These are phyloP conservation scores for Vulpes lagopus DNA, from an alignment of 2,113 vertebrate genomes.

Conservation along the genomic window DNA sequence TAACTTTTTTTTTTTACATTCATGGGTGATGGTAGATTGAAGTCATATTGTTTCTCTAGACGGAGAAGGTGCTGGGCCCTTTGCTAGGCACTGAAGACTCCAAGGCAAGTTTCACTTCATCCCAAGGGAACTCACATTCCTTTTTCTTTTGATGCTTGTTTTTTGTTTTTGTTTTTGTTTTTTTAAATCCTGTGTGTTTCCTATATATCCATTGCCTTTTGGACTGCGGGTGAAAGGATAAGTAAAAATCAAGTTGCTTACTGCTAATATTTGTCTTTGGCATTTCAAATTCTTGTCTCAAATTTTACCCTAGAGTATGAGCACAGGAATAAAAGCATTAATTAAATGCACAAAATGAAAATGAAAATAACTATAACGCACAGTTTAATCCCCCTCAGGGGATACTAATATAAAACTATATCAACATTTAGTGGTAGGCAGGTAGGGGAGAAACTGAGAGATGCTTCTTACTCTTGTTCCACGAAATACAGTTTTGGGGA, in stretches of 20 bases:
- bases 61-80: background rate
- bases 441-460: background rate
- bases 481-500: background rate
- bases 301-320: constrained; percentile 40
- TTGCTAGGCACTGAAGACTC: background rate
- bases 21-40: background rate
- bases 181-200: background rate
- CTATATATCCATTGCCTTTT: background rate
- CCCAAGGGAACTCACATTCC: background rate
- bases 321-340: constrained; percentile 60
- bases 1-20: background rate
- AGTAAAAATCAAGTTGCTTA: constrained; percentile 11
- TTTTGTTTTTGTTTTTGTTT: background rate
- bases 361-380: constrained; percentile 2
- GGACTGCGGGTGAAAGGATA: background rate
- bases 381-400: background rate
- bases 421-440: background rate
- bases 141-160: background rate
- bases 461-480: background rate
- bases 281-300: constrained; percentile 39
- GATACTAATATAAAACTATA: background rate
- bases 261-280: constrained; percentile 24
- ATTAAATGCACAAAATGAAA: constrained; percentile 63
- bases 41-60: background rate
- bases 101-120: background rate